phyloP scores from a whole-genome alignment of 2,888 invertebrate species.

The Nymphalis polychloros region DNA sequence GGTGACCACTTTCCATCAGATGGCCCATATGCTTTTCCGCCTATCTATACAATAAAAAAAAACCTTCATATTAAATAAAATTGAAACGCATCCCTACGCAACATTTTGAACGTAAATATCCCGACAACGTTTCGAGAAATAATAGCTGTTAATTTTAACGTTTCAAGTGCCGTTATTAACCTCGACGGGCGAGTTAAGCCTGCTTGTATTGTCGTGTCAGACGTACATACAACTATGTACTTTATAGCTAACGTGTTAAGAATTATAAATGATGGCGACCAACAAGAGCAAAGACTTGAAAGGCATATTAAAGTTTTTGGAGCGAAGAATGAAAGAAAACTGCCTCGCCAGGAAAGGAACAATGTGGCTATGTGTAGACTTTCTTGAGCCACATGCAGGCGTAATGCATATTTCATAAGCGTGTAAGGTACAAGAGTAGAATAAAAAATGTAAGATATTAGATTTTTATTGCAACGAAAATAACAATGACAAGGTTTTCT shows the following conservation, averaged over 20 bases:
- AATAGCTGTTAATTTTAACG: conserved; percentile 27
- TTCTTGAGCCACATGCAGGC: conserved; percentile 5
- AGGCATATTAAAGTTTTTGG: conserved; percentile 25
- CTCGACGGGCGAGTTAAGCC: conserved; percentile 16
- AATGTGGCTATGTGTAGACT: conserved; percentile 14
- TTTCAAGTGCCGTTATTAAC: conserved; percentile 24
- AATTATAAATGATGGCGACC: conserved; percentile 4
- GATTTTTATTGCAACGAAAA: no score
- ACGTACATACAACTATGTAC: background rate
- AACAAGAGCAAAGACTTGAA: conserved; percentile 2
- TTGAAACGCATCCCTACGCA: background rate
- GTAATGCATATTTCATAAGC: conserved; percentile 2
- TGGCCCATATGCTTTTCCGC: no score
- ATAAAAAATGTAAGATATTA: no score
- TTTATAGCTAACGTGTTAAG: background rate
- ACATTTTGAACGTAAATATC: conserved; percentile 1
- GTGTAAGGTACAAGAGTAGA: no score
- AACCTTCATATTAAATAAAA: background rate
- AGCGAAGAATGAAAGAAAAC: conserved; percentile 16
- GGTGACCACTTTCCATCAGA: no score
- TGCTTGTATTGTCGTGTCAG: conserved; percentile 16
- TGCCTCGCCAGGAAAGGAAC: conserved; percentile 21
- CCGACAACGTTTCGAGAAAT: conserved; percentile 9
- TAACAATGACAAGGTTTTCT: no score
- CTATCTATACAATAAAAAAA: no score